These are phyloP conservation scores for Pseudomyrmex sp. DNA, from an alignment of 1,140 invertebrate genomes.

Conservation along the genomic window DNA sequence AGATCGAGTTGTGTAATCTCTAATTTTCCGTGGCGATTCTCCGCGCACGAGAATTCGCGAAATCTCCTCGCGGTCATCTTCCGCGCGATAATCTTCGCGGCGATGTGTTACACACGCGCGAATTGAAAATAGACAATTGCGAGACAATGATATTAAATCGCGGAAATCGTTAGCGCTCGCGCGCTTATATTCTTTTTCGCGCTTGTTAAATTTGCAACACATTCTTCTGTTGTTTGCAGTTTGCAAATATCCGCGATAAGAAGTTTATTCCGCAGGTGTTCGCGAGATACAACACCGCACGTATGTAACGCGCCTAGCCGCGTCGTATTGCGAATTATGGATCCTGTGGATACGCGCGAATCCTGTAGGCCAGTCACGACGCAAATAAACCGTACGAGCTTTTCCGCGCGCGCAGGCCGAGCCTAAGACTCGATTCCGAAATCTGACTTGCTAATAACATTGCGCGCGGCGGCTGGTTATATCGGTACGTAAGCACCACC, in stretches of 20 bases:
- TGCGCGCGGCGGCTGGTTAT: constrained; percentile 5
- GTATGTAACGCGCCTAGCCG: constrained; percentile 3
- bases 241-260: too few species aligned
- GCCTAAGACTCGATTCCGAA: constrained; percentile 54
- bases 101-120: too few species aligned
- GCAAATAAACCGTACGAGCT: constrained; percentile 54
- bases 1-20: not conserved
- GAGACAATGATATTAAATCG: too few species aligned
- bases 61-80: not conserved
- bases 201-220: too few species aligned
- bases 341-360: not conserved
- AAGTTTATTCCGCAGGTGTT: too few species aligned
- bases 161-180: too few species aligned
- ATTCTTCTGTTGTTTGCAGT: too few species aligned
- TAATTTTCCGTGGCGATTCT: not conserved
- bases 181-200: too few species aligned
- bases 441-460: constrained; percentile 57
- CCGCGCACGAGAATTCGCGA: constrained; percentile 12
- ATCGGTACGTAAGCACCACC: not conserved
- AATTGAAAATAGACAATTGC: too few species aligned
- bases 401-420: constrained; percentile 40
- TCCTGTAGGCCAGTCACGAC: constrained; percentile 35
- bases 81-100: too few species aligned
- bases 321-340: constrained; percentile 38
- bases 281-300: not conserved